Base-by-base conservation (phyloP, 2,797 vertebrate genomes). In the Pelochelys cantorii region DNA sequence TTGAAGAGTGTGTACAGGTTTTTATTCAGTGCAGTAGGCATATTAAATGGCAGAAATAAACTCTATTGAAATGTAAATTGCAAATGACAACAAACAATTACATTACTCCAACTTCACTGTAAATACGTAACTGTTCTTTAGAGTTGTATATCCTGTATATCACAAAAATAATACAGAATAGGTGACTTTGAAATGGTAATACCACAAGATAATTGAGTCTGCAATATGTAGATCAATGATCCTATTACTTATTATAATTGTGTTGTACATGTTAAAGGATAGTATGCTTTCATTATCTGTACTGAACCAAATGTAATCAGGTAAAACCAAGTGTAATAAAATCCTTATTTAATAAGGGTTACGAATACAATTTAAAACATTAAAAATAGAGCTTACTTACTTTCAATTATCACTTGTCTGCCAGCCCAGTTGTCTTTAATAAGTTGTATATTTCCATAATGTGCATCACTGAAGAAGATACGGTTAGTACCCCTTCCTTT, bases 391-490 rank as follows among this genome's bases (percentile, higher is more conserved):
- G 12, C 77, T 74, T 80, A 99, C 99, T 99, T 98, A 99, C 99
- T 99, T 98, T 99, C 99, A 85, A 99, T 98, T 7, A 99, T 97
- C 60, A 99, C 89, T 96, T 97, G 95, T 97, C 99, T 98, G 93
- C 97, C 99, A 5, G 98, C 98, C 99, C 99, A 99, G 97, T 99
- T 99, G 81, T 99, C 99, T 53, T 99, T 99, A 93, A 99, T 99
- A 95, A 99, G 98, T 93, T 99, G 99, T 95, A 99, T 99, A 97
- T 99, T 99, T 96, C 99, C 99, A 95, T 98, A 99, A 91, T 99
- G 99, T 55, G 99, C 98, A 12, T 99, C 99, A 5, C 99, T 99
- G 97, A 99, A 99, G 97, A 99, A 99, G n/a, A 99, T 99, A 42
- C 99, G 98, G 84, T 99, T 99, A 31, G 98, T 98, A 22, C 98